Conservation (phyloP, 2,888 invertebrate genomes). For the Drosophila paranaensis region DNA sequence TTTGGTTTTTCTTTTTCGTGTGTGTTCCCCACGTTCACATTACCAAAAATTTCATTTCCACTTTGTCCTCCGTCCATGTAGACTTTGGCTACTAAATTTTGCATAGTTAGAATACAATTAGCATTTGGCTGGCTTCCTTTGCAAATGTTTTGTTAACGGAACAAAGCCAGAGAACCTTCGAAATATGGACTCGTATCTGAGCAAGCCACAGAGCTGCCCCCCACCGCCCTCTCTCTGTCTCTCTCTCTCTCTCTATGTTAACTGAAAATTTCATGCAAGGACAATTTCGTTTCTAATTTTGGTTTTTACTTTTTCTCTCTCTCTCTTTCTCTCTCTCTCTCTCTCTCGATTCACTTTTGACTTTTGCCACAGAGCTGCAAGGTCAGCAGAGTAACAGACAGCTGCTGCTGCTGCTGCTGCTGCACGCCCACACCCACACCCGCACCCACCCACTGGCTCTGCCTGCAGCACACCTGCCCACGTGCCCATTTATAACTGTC, state of each 20-base stretch:
- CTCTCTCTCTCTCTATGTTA: background rate
- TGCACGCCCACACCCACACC: conserved; percentile 5
- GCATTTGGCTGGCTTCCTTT: conserved; percentile 3
- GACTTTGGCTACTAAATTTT: background rate
- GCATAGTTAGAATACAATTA: conserved; percentile 3
- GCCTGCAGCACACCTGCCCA: background rate
- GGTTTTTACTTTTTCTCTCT: conserved; percentile 6
- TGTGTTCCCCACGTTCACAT: background rate
- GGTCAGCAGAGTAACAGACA: conserved; percentile 31
- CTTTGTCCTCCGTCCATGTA: background rate
- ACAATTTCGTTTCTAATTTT: conserved; percentile 40
- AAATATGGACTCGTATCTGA: conserved; percentile 4
- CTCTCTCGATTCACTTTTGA: conserved; percentile 34
- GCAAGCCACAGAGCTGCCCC: no score
- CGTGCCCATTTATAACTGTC: conserved; percentile 49
- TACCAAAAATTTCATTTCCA: background rate
- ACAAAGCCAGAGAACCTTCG: conserved; percentile 14
- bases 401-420: conserved; percentile 24
- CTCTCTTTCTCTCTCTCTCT: background rate
- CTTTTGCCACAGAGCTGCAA: conserved; percentile 47
- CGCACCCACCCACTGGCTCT: background rate
- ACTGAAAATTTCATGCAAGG: conserved; percentile 30
- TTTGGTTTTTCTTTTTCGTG: background rate
- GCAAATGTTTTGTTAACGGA: conserved; percentile 10
- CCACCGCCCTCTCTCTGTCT: no score